These are phyloP conservation scores for Meda fulgida DNA, from an alignment of 2,797 vertebrate genomes.

Conservation along the genomic window DNA sequence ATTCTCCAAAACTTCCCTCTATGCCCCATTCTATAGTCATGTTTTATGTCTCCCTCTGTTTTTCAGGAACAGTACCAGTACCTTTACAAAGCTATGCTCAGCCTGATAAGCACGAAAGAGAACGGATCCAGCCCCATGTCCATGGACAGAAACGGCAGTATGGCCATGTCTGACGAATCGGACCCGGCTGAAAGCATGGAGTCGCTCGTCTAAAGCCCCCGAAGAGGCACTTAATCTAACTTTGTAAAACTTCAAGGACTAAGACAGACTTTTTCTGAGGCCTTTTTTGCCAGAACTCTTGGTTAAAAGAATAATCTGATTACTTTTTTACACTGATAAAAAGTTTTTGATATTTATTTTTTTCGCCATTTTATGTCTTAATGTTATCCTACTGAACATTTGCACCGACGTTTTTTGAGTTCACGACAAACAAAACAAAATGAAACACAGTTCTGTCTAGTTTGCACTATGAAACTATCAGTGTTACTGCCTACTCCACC, in stretches of 20 bases:
- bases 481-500: slow-evolving; percentile 93
- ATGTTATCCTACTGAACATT: slow-evolving; percentile 98
- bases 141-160: slow-evolving; percentile 87
- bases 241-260: slow-evolving; percentile 93
- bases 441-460: slow-evolving; percentile 89
- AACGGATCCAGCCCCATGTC: slow-evolving; percentile 81
- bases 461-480: slow-evolving; percentile 98
- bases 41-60: slow-evolving; percentile 22
- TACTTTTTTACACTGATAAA: slow-evolving; percentile 99
- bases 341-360: slow-evolving; percentile 99
- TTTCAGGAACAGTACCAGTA: slow-evolving; percentile 93
- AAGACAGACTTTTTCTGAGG: slow-evolving; percentile 93
- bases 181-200: slow-evolving; percentile 93
- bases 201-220: slow-evolving; percentile 85
- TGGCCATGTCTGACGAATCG: slow-evolving; percentile 84
- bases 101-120: slow-evolving; percentile 90
- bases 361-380: slow-evolving; percentile 98
- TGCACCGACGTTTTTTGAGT: slow-evolving; percentile 90
- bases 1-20: background rate
- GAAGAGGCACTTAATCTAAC: slow-evolving; percentile 79
- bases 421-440: slow-evolving; percentile 83
- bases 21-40: background rate
- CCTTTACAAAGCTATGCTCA: slow-evolving; percentile 94
- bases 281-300: slow-evolving; percentile 99
- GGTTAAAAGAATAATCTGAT: slow-evolving; percentile 95